Conservation (phyloP, 92 coral and sea anemone species). For the Virgularia gustaviana region DNA sequence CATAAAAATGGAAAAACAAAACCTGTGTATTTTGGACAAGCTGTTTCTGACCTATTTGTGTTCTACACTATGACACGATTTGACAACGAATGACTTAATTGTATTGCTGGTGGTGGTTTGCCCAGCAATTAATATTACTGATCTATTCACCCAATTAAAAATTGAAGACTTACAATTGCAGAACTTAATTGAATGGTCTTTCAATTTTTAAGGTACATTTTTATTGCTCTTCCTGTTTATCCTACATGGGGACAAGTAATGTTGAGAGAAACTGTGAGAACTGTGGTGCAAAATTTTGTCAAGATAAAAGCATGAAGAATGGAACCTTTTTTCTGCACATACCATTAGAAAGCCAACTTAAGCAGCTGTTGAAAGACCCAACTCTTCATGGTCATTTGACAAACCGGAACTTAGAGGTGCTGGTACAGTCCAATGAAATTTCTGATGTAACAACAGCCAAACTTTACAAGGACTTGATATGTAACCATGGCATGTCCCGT, state of each 20-base stretch:
- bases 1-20: too few relatives aligned
- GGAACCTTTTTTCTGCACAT: conserved; percentile 25
- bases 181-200: too few relatives aligned
- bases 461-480: conserved; percentile 10
- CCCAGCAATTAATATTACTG: too few relatives aligned
- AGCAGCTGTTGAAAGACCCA: conserved; percentile 24
- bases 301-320: conserved; percentile 12
- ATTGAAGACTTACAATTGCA: too few relatives aligned
- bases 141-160: too few relatives aligned
- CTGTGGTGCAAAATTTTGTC: conserved; percentile 2
- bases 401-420: conserved; percentile 11
- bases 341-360: conserved; percentile 17
- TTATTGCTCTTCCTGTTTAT: conserved; percentile 20
- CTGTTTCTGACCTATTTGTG: too few relatives aligned
- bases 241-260: conserved; percentile 28
- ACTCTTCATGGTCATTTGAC: not conserved
- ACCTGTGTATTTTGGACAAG: too few relatives aligned
- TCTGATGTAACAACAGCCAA: conserved; percentile 25
- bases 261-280: conserved; percentile 14
- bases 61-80: too few relatives aligned
- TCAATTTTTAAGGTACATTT: conserved; percentile 27
- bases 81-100: too few relatives aligned
- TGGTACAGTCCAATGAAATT: conserved; percentile 1
- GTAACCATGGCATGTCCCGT: conserved; percentile 13
- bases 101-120: too few relatives aligned